Base-by-base conservation (phyloP, 2,888 invertebrate genomes). In the Crematogaster levior region DNA sequence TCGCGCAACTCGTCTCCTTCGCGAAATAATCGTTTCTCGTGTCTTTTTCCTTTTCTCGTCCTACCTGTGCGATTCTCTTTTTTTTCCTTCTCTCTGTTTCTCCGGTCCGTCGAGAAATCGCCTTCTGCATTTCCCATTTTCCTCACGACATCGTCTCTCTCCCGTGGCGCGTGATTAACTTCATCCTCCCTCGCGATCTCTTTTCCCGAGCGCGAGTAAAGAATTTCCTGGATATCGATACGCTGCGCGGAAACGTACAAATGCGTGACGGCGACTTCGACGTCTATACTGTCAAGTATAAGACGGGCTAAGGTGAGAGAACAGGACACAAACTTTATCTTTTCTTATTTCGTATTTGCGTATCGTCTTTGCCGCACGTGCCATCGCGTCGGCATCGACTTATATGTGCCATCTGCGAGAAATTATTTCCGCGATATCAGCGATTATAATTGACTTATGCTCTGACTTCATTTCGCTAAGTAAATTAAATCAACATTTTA, bases 1-100 rank as follows among this genome's bases (percentile, higher is more conserved):
- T 1, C 34, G 10, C 37, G 84, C 85, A 56, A 87, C 86, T 84
- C 87, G 83, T 34, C 63, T 84, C 81, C 84, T 85, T 82, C 89
- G 83, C 74, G 84, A 79, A 88, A 87, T 88, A 88, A 88, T 87
- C 84, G 80, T 83, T 84, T 79, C 63, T 48, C 72, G 27, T 58
- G 63, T 66, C 27, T 5, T 70, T 68, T 58, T 85, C 48, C 15
- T 21, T n/a, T 61, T 68, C 68, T 68, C 85, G 15, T 83, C 73
- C 77, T 77, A 70, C 60, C 58, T 27, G 51, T 48, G 21, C 21
- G 40, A 43, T 27, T 6, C 34, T 34, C 6, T 60, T 53, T 27
- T 37, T 48, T 46, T 66, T 15, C 24, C 27, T 24, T 37, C 43
- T 68, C 6, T 37, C 24, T 4, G 21, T 53, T 34, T 18, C 66